Evolutionary conservation across 2,797 vertebrate species (phyloP), one percentile per base, ranked within the genome.

Genomic region (Uromys caudimaculatus): DNA sequence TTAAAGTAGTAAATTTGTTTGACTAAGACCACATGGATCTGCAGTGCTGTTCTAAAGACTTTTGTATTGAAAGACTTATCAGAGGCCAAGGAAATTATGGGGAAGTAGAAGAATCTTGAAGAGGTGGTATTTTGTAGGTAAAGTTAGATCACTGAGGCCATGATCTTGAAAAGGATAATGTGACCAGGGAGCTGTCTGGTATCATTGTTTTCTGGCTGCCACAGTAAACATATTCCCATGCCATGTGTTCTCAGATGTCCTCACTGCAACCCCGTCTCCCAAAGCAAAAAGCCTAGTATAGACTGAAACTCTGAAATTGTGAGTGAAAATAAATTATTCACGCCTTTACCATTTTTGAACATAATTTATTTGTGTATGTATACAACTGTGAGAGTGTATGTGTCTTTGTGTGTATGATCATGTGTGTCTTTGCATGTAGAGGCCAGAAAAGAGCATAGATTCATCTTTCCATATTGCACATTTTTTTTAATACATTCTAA

Each of bases 221-320:
- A 47, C 6, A 11, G 6, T 54, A 41, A 77, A 16, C 38, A 69
- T 35, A 1, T 69, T 85, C 10, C 4, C 32, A 0, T 58, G 12
- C 6, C 32, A 50, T 1, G 4, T 41, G 19, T 16, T 78, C 12
- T 19, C 14, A 2, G 2, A 44, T 6, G 21, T 21, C 9, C 9
- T 60, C 4, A 19, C 0, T 21, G 35, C 38, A 24, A 8, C 13
- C 21, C 32, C 35, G 13, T 7, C 17, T 17, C 69, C 8, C 6
- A 47, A n/a, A n/a, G 17, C 38, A 56, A 50, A 0, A 44, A 24
- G 4, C 23, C 32, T 77, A 24, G 3, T 21, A 50, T 50, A 52
- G 14, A 52, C 3, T 35, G 6, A 60, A 58, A 11, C 38, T 2
- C 24, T 47, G 38, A 32, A 94, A 41, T 9, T 52, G 3, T 38